These are phyloP conservation scores for Palaemon carinicauda DNA, from an alignment of 1,140 invertebrate genomes.

Conservation along the genomic window DNA sequence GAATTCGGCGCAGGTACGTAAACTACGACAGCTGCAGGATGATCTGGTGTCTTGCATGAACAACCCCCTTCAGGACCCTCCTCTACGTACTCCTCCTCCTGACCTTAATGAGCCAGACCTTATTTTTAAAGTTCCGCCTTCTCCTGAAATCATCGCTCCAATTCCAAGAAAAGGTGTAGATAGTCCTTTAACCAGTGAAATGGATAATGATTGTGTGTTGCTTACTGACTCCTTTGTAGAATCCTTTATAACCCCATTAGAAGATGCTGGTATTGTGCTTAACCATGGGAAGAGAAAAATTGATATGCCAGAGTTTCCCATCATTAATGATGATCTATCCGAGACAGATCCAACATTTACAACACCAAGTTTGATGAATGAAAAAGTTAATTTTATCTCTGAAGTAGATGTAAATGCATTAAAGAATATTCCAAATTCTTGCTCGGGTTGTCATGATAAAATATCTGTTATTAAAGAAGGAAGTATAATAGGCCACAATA, in stretches of 20 bases:
- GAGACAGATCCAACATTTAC: neutral
- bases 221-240: conserved; percentile 43
- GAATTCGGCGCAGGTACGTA: conserved; percentile 57
- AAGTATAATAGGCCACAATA: no score
- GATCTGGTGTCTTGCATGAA: conserved; percentile 48
- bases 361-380: neutral
- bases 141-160: neutral
- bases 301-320: neutral
- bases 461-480: no score
- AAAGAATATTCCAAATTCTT: no score
- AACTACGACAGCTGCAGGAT: conserved; percentile 48
- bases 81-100: conserved; percentile 14
- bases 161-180: neutral
- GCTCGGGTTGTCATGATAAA: no score
- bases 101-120: neutral
- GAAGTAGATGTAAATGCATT: no score
- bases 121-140: neutral
- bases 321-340: neutral
- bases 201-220: neutral
- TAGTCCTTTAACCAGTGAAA: neutral
- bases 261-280: conserved; percentile 48
- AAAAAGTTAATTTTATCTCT: no score
- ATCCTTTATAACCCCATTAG: conserved; percentile 43
- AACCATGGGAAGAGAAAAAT: neutral
- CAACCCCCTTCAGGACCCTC: conserved; percentile 5